Conservation (phyloP, 30 jellyfish, hydroid and myxozoan genomes). For the Hydractinia echinata region DNA sequence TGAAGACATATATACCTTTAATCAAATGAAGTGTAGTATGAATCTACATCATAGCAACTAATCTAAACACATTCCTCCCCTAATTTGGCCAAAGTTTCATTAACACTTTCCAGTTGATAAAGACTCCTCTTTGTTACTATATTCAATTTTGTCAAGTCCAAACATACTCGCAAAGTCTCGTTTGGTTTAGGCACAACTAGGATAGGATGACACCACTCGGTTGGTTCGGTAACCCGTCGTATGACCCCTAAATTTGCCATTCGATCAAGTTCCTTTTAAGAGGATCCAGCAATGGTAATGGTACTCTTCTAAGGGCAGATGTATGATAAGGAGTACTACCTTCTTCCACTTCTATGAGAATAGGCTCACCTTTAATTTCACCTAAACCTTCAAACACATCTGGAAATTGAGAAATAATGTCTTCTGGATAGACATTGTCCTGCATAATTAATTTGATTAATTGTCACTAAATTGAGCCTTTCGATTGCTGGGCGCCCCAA, state of each 20-base stretch:
- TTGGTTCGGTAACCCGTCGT: conserved; percentile 19
- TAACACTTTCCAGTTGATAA: conserved; percentile 11
- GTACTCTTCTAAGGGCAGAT: conserved; percentile 1
- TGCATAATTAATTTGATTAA: no score
- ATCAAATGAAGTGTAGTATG: no score
- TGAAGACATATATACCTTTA: no score
- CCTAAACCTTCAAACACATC: conserved; percentile 17
- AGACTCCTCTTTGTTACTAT: background rate
- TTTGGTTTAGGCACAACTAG: conserved; percentile 29
- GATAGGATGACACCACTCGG: conserved; percentile 46
- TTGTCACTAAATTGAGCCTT: no score
- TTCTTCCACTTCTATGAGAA: conserved; percentile 2
- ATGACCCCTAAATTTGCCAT: conserved; percentile 32
- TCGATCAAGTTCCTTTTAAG: conserved; percentile 14
- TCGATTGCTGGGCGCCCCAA: no score
- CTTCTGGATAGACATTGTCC: no score
- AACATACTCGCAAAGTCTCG: conserved; percentile 4
- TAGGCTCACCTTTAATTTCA: conserved; percentile 17
- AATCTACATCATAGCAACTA: no score
- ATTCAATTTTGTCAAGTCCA: conserved; percentile 30
- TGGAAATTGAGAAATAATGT: background rate
- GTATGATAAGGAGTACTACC: conserved; percentile 9
- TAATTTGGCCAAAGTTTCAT: background rate
- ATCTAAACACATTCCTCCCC: no score
- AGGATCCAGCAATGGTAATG: background rate